Base-by-base conservation (phyloP, 2,797 vertebrate species). In the Acipenser ruthenus region DNA sequence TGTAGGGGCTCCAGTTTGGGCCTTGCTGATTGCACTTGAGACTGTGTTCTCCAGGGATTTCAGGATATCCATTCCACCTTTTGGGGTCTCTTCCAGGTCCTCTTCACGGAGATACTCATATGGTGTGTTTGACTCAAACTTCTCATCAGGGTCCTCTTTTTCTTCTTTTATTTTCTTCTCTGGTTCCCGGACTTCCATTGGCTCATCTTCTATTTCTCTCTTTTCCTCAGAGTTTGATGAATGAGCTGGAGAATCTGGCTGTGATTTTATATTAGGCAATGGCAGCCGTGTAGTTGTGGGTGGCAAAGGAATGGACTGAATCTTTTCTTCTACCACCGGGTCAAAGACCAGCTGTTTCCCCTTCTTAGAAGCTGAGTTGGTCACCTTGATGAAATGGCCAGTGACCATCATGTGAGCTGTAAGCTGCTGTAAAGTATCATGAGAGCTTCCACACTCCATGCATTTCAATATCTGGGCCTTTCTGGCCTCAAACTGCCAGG, bases 381-480 rank as follows among this genome's bases (percentile, higher is more conserved):
- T 99, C 70, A 99, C 96, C 84, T 99, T 99, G 63, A 98, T 76
- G 82, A 99, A 99, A 82, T 99, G 96, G 72, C 96, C 96, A 0
- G 96, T 99, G 75, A 98, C 95, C 96, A 99, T 99, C 96, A 99
- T 99, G 76, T 99, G 96, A 73, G 96, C 95, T 0, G 96, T 99
- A 70, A 99, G 91, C 80, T 99, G 96, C 78, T 99, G 96, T 86
- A 99, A 79, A 66, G 96, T 98, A 71, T 99, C 96, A 49, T 99
- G 96, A 52, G 96, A 98, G 82, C 96, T 99, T 68, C 96, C 96
- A 6, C 96, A 99, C 77, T 99, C 96, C 96, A 99, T 99, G 82
- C 96, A 99, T 82, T 99, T 99, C 50, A 99, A 89, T 83, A 99
- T 99, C 82, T 99, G 96, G 51, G 96, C 95, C 79, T 99, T 99